Percentiles rank a stretch among this genome's conserved stretches.
Evolutionary conservation across 1,140 invertebrate species (phyloP).

Genomic region (Drosophila oshimai): DNA sequence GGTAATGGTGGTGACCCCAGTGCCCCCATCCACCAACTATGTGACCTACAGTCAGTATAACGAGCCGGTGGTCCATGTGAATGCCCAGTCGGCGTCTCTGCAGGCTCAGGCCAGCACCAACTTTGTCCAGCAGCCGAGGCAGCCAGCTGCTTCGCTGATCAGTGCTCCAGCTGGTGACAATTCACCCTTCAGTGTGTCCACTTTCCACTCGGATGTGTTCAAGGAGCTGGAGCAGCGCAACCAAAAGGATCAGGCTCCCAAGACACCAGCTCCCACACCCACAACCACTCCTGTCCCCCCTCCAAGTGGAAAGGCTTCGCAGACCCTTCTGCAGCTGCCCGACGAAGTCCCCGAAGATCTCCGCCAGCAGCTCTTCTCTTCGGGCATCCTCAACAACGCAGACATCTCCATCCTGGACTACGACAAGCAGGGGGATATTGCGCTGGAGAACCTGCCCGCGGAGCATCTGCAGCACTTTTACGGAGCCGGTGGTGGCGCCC

Average conservation of each 20-base stretch:
- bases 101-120: conserved; percentile 55
- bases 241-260: conserved; percentile 25
- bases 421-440: conserved; percentile 93
- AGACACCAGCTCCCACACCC: conserved; percentile 23
- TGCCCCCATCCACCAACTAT: conserved; percentile 58
- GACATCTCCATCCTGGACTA: conserved; percentile 93
- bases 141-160: conserved; percentile 21
- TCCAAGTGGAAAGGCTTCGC: conserved; percentile 82
- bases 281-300: conserved; percentile 1
- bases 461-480: conserved; percentile 93
- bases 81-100: conserved; percentile 37
- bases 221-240: conserved; percentile 75
- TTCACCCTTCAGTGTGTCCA: conserved; percentile 75
- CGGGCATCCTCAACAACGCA: conserved; percentile 92
- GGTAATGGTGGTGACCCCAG: conserved; percentile 77
- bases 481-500: conserved; percentile 88
- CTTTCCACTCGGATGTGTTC: conserved; percentile 77
- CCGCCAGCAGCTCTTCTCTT: conserved; percentile 90
- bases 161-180: conserved; percentile 39
- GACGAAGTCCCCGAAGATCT: conserved; percentile 94
- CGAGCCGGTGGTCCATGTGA: conserved; percentile 58
- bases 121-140: conserved; percentile 66
- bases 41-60: conserved; percentile 72
- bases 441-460: conserved; percentile 91
- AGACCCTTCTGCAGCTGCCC: conserved; percentile 86